Percentiles rank a stretch among this genome's conserved stretches.
phyloP scores from a whole-genome alignment of 2,113 vertebrate species.

The Ctenomys sociabilis region DNA sequence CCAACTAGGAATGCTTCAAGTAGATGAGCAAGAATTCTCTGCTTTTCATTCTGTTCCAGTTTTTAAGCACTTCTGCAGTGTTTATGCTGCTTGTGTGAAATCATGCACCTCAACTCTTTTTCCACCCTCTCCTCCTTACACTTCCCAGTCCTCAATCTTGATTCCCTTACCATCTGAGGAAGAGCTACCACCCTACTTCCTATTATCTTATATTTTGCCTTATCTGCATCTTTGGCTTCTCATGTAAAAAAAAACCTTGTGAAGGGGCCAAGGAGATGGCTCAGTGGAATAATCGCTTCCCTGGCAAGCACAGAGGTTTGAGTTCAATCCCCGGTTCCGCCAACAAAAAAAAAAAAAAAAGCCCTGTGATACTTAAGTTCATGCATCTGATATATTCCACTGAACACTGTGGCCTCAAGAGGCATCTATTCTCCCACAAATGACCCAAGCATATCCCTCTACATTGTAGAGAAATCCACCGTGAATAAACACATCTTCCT shows the following conservation, averaged over 20 bases:
- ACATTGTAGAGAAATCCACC: neutral
- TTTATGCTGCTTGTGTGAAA: neutral
- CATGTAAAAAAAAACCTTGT: too few species aligned
- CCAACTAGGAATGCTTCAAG: neutral
- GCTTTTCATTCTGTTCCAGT: neutral
- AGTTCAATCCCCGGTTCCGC: too few species aligned
- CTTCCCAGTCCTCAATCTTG: neutral
- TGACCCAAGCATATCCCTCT: neutral
- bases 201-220: neutral
- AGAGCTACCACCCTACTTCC: neutral
- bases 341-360: too few species aligned
- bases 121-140: neutral
- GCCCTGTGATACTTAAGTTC: neutral
- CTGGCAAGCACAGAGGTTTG: too few species aligned
- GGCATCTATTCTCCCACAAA: neutral
- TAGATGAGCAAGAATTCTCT: neutral
- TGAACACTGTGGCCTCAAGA: neutral
- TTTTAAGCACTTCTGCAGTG: neutral
- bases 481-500: neutral
- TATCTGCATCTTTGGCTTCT: neutral
- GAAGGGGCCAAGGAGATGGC: too few species aligned
- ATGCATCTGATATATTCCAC: neutral
- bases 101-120: neutral
- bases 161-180: neutral
- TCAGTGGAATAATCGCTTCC: too few species aligned